phyloP scores from a whole-genome alignment of 2,888 invertebrate genomes.

The Macrophya alboannulata region DNA sequence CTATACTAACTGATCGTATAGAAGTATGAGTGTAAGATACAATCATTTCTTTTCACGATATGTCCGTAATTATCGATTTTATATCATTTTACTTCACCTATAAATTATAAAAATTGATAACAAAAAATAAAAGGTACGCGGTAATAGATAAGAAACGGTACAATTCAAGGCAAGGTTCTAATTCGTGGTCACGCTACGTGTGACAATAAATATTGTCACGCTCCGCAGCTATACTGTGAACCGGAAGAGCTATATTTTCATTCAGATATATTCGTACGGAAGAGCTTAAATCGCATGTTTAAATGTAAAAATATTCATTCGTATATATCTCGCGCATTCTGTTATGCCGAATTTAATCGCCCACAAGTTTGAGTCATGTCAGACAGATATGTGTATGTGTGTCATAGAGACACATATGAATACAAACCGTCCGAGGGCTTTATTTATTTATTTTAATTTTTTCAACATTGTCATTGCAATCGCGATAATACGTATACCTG shows the following conservation, averaged over 20 bases:
- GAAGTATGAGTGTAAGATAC: too few species aligned
- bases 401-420: too few species aligned
- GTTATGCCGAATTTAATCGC: neutral
- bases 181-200: neutral
- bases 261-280: neutral
- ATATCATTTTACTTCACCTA: neutral
- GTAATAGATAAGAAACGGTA: neutral
- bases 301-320: neutral
- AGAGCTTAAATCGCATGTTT: neutral
- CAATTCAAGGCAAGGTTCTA: constrained; percentile 14
- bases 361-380: neutral
- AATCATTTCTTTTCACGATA: too few species aligned
- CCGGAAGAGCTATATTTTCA: neutral
- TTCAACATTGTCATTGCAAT: neutral
- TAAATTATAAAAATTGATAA: neutral
- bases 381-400: neutral
- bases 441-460: neutral
- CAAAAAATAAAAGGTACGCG: too few species aligned
- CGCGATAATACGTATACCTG: neutral
- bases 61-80: neutral
- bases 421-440: too few species aligned
- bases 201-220: neutral
- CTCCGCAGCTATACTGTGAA: neutral
- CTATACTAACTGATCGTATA: too few species aligned
- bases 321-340: neutral